Base-by-base conservation (phyloP, 2,113 vertebrate species). In the Bombycilla garrulus region DNA sequence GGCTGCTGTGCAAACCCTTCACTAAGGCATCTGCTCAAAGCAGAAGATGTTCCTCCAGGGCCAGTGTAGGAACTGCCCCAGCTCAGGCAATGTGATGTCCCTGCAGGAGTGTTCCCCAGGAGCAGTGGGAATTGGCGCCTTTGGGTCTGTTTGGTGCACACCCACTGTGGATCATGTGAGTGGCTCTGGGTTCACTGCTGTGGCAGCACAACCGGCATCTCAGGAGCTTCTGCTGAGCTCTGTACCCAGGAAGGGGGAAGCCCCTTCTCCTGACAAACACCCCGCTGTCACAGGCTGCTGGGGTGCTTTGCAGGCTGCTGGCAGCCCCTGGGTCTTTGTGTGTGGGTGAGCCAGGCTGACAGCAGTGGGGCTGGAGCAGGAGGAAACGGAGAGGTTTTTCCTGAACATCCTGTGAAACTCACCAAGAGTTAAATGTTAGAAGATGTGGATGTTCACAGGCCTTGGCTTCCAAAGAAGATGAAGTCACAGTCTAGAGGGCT, bases 51-150 rank as follows among this genome's bases (percentile, higher is more conserved):
- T 12, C 81, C 62, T 26, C 7, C 66, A 48, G 42, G 31, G 40
- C 33, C 35, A 22, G 0, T 1, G 13, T 1, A 12, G 60, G 62
- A 22, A 42, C 50, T 8, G 24, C 1, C 31, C 4, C 17, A 45
- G 8, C 56, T 45, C 42, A 65, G 83, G n/a, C 3, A 0, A 1
- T 20, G 31, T 5, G 81, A 14, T 65, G 33, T 4, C 35, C 25
- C 57, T 44, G 28, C 12, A 20, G 48, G 80, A 79, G 50, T 38
- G 38, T 38, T 38, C 38, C 38, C 10, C 45, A 74, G 71, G 47
- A 62, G 56, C 67, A 11, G 6, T 15, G 56, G 56, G 51, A 91
- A 61, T 3, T 2, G 33, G n/a, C 47, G 26, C 3, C 1, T 44
- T 51, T 35, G 71, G 56, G 56, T 36, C 53, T 15, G 36, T 8